Conservation (phyloP, 1,140 invertebrate species). For the Eumeta japonica region DNA sequence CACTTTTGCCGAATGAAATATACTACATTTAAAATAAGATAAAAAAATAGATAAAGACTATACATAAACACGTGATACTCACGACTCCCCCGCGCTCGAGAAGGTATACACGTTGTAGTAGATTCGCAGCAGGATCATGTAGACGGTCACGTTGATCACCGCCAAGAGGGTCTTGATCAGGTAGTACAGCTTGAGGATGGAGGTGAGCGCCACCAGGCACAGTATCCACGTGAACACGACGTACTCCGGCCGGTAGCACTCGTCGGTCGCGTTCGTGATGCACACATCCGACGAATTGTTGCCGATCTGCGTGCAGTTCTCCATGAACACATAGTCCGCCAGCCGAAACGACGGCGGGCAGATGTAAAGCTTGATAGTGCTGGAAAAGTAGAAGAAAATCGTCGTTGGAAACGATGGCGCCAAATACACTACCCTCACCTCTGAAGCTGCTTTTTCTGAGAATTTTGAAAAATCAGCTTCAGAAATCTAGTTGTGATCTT, state of each 20-base stretch:
- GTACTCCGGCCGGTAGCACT: slow-evolving; percentile 77
- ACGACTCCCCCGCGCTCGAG: no score
- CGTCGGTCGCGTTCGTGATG: not conserved
- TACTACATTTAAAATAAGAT: slow-evolving; percentile 2
- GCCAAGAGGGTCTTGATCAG: slow-evolving; percentile 84
- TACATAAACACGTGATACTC: no score
- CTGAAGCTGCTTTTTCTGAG: not conserved
- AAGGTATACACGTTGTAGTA: slow-evolving; percentile 30
- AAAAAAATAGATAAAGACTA: no score
- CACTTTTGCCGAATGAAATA: no score
- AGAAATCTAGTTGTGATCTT: not conserved
- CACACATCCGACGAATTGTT: not conserved
- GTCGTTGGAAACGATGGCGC: not conserved
- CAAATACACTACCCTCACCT: not conserved
- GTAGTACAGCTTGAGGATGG: slow-evolving; percentile 91
- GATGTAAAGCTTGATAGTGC: slow-evolving; percentile 47
- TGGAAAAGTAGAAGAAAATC: slow-evolving; percentile 20
- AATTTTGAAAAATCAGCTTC: not conserved
- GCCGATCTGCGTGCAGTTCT: slow-evolving; percentile 1
- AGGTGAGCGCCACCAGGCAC: slow-evolving; percentile 85
- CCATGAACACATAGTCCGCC: not conserved
- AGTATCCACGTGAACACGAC: slow-evolving; percentile 91
- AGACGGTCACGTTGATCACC: slow-evolving; percentile 66
- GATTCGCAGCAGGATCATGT: slow-evolving; percentile 22
- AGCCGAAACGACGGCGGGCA: slow-evolving; percentile 25